A percentile compares a stretch with the other conserved stretches of the same genome.
Evolutionary conservation across 2,888 invertebrate species (phyloP).

Genomic region (Eupeodes luniger): DNA sequence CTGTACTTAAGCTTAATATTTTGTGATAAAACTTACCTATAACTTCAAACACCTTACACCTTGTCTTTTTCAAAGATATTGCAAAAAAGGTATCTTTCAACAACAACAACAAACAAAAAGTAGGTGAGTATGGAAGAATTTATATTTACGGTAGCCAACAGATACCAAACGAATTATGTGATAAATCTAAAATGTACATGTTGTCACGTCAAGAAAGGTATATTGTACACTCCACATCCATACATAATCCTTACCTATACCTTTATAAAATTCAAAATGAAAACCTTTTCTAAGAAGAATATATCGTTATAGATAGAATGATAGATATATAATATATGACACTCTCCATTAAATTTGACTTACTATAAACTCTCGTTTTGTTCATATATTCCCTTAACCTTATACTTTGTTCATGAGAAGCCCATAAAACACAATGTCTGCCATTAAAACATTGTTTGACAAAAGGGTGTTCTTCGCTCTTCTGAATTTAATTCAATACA

Average conservation of each 20-base stretch:
- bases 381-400: constrained; percentile 16
- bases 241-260: not conserved
- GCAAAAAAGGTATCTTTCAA: not conserved
- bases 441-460: constrained; percentile 50
- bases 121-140: not conserved
- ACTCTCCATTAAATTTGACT: constrained; percentile 31
- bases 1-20: too few relatives aligned
- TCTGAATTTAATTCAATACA: constrained; percentile 63
- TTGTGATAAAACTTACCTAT: too few relatives aligned
- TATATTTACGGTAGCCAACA: not conserved
- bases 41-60: too few relatives aligned
- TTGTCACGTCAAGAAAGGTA: constrained; percentile 24
- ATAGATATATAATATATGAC: not conserved
- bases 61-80: not conserved
- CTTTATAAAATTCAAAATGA: constrained; percentile 21
- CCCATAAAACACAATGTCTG: constrained; percentile 56
- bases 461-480: constrained; percentile 36
- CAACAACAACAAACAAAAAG: too few relatives aligned
- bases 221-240: not conserved
- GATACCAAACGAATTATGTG: not conserved
- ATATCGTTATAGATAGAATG: not conserved
- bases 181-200: constrained; percentile 17
- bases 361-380: constrained; percentile 31
- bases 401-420: constrained; percentile 2
- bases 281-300: constrained; percentile 12